Base-by-base conservation (phyloP, 1,140 invertebrate genomes). In the Heliconius eleuchia region DNA sequence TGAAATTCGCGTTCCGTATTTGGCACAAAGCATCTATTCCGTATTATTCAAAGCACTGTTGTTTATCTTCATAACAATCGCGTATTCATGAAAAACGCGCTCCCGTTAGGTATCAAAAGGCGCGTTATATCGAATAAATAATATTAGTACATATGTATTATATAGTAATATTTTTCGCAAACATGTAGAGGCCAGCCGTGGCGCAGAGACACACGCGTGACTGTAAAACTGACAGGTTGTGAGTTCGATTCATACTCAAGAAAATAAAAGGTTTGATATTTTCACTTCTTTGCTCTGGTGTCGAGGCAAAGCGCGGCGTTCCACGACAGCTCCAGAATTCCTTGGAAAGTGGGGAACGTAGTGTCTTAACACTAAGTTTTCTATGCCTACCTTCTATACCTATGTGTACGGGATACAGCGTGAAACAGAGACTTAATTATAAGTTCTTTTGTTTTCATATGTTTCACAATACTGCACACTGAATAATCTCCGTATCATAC, bases 31-130 rank as follows among this genome's bases (percentile, higher is more conserved):
- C 73, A 52, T 50, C 42, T 34, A 78, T 75, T 30, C 9, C 42
- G 18, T 71, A 55, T 74, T 66, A 79, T 79, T 79, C 73, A 79
- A 79, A 60, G 57, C 60, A 74, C 30, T 23, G 39, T 71, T 73
- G 39, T 79, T 79, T 74, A 79, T 79, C 78, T 74, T 79, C 60
- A 75, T 71, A 74, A 74, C 71, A 79, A 79, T 71, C 73, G 73
- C 6, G 46, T 66, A 74, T 66, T 78, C 60, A 74, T 79, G 27
- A 78, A 39, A 74, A 79, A 79, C 77, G 57, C 55, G 72, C 57
- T 19, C 60, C 23, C 13, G 23, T 66, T 66, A 16, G n/a, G 23
- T 66, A 66, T 27, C 27, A 66, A 66, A 66, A 23, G n/a, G 13
- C 27, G 11, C 11, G 23, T 16, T 66, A 66, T 66, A 27, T 66